Base-by-base conservation (phyloP, 2,113 vertebrate genomes). In the Etheostoma spectabile region DNA sequence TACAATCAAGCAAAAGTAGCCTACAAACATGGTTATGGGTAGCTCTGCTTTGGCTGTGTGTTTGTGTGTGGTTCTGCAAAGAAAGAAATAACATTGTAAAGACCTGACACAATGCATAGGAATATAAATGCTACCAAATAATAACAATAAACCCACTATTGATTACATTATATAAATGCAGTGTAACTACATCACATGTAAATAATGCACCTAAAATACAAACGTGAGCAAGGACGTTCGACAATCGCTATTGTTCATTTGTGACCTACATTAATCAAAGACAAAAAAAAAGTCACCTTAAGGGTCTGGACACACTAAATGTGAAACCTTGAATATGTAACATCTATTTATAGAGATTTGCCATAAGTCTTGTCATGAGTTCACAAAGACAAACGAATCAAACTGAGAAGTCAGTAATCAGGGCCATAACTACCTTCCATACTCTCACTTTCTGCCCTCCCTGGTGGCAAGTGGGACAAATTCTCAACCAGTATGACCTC, bases 361-460 rank as follows among this genome's bases (percentile, higher is more conserved):
- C 57, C 52, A 64, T 55, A 62, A 77, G 51, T 64, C 60, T 52
- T 61, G 46, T 53, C 62, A 14, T 8, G 48, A 70, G 72, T 71
- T 86, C 56, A 86, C 77, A 76, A 74, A 79, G 74, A 64, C 74
- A 80, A 69, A 78, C 53, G 51, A 79, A 84, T 83, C 68, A 76
- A 75, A 79, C 71, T 71, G 63, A 79, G 74, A n/a, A 42, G 68
- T 72, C 51, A 21, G 33, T 73, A 72, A 80, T 84, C 80, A 73
- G 24, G 59, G 82, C 85, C 77, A 77, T 79, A 69, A 63, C 35
- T 77, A 21, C 63, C 70, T 18, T 71, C 45, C 12, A 22, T 53
- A 46, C 45, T 38, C 64, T 46, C 51, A 73, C 61, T 38, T 56
- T 14, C 71, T 71, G 63, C 74, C 67, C 78, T 59, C 11, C 5